Conservation (phyloP, 2,113 vertebrate species). For the Cryptomyrus ogoouensis region DNA sequence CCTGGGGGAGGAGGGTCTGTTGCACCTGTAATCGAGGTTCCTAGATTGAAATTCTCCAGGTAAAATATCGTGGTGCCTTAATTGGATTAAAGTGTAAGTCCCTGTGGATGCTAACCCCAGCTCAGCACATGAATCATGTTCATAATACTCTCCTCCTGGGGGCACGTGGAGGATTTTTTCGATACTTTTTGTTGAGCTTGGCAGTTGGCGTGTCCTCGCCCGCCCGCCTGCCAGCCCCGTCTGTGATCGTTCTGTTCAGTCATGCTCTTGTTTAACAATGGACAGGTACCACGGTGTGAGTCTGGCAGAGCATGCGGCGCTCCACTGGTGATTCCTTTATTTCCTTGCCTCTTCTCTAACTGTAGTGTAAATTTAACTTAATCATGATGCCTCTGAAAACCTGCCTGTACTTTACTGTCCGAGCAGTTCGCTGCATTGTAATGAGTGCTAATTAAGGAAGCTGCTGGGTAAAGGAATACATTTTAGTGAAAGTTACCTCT, state of each 20-base stretch:
- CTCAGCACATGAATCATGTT: background rate
- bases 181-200: background rate
- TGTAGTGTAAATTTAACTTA: background rate
- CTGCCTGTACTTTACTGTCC: background rate
- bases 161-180: background rate
- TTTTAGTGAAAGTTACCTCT: background rate
- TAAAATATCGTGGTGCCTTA: background rate
- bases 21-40: background rate
- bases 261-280: background rate
- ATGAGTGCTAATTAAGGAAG: background rate
- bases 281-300: background rate
- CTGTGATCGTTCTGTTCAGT: background rate
- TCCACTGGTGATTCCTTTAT: background rate
- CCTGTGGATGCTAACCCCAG: background rate
- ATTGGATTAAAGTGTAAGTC: conserved; percentile 4
- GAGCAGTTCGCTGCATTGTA: background rate
- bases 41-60: background rate
- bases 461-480: background rate
- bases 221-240: background rate
- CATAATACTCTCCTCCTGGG: background rate
- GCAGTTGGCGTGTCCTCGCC: background rate
- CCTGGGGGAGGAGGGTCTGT: background rate
- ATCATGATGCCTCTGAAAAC: background rate
- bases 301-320: background rate
- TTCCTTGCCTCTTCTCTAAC: background rate